Base-by-base conservation (phyloP, 2,113 vertebrate species). In the Hemiprocne comata region DNA sequence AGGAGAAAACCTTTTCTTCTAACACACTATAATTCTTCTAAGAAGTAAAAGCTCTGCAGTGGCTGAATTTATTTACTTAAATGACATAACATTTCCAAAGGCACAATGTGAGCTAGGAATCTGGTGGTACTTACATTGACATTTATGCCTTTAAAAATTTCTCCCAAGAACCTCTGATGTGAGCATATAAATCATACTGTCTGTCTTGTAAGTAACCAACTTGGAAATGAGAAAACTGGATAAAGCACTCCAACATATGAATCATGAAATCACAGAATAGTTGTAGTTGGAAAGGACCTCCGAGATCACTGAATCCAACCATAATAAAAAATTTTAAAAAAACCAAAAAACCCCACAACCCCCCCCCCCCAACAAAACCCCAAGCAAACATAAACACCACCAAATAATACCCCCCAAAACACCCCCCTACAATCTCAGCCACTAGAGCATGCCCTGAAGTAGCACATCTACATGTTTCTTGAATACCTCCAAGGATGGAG, bases 161-260 rank as follows among this genome's bases (percentile, higher is more conserved):
- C 34, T 94, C 48, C 38, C 42, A 88, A 73, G 53, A 77, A 87
- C 31, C 33, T 78, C 46, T 73, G 50, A 81, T n/a, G 26, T 65
- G 34, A 76, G 46, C 34, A 12, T n/a, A 48, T 54, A 54, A 85
- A 71, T 79, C 34, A 53, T 8, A 62, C 28, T 38, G 40, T 57
- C 44, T 83, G 44, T 94, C 74, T 74, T 77, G 10, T 66, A 96
- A 95, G 70, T 65, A 75, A 87, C 53, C 82, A 92, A 4, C 26
- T 16, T 75, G 25, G 65, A 51, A 85, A 94, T 93, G 15, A 74
- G 79, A 85, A 91, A 62, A 42, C 23, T 66, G 58, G 66, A 64
- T 33, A 54, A 58, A 72, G 77, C 64, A 48, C 71, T 93, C 48
- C 50, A 33, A 46, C 31, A 57, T 11, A 40, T 23, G 40, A 42